Evolutionary conservation across 2,888 invertebrate species (phyloP).

Genomic region (Drosophila longiperda): DNA sequence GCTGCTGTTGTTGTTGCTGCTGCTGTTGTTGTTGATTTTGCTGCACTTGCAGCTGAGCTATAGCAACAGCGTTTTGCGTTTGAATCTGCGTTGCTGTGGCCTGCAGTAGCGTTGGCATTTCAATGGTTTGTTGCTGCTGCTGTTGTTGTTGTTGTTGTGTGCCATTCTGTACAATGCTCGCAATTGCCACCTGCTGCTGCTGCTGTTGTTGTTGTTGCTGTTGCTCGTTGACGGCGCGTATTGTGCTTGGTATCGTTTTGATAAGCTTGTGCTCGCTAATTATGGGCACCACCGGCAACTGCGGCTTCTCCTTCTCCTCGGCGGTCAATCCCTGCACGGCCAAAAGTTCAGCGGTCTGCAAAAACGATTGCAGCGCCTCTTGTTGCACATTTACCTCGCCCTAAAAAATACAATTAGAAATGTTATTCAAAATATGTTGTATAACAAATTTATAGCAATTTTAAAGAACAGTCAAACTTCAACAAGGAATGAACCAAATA

Average conservation of each 20-base stretch:
- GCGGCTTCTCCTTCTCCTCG: constrained; percentile 85
- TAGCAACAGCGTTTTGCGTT: constrained; percentile 69
- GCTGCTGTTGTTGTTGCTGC: constrained; percentile 49
- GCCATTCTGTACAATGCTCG: constrained; percentile 47
- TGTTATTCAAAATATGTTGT: not conserved
- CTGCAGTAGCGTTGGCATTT: constrained; percentile 82
- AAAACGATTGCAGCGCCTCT: constrained; percentile 91
- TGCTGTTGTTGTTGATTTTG: constrained; percentile 60
- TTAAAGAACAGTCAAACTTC: not conserved
- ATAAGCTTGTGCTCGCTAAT: constrained; percentile 83
- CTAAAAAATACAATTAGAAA: constrained; percentile 76
- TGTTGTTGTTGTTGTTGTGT: constrained; percentile 54
- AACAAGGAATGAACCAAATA: not conserved
- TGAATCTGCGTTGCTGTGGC: constrained; percentile 72
- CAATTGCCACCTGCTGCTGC: constrained; percentile 56
- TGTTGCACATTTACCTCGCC: constrained; percentile 93
- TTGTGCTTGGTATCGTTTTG: constrained; percentile 84
- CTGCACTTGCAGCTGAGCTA: constrained; percentile 61
- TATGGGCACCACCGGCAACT: constrained; percentile 74
- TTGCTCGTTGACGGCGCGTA: constrained; percentile 81
- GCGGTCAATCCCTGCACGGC: constrained; percentile 91
- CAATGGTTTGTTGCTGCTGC: constrained; percentile 74
- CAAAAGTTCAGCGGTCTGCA: constrained; percentile 91
- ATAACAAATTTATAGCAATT: not conserved
- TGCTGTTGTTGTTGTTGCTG: constrained; percentile 59